Percentiles rank a stretch among this genome's conserved stretches.
These are phyloP conservation scores for Thalpophila matura DNA, from an alignment of 2,888 invertebrate genomes.

Conservation along the genomic window DNA sequence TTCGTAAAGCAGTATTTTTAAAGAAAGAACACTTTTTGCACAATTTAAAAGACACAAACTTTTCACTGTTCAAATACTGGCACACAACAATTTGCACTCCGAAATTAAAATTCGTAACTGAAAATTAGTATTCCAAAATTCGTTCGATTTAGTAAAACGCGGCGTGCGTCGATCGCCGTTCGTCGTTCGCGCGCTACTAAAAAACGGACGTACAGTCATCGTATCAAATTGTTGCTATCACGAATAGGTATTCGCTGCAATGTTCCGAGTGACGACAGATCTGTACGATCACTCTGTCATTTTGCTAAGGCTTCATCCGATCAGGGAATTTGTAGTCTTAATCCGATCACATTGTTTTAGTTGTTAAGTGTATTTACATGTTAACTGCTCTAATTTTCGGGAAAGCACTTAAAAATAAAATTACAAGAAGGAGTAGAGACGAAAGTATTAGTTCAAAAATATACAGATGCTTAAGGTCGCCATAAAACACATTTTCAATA, in stretches of 20 bases:
- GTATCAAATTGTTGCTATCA: conserved; percentile 75
- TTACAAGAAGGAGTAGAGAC: background rate
- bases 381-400: background rate
- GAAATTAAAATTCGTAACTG: conserved; percentile 65
- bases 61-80: conserved; percentile 63
- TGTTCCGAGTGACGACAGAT: conserved; percentile 62
- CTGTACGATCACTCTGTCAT: conserved; percentile 41
- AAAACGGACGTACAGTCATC: conserved; percentile 75
- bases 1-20: conserved; percentile 26
- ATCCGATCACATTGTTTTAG: conserved; percentile 30
- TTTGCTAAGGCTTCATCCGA: conserved; percentile 63
- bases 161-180: conserved; percentile 80
- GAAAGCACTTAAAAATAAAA: conserved; percentile 3
- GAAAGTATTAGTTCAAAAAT: too few relatives aligned
- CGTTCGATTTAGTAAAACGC: conserved; percentile 72
- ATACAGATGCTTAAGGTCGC: background rate
- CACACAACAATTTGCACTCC: conserved; percentile 69
- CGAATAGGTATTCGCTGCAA: conserved; percentile 64
- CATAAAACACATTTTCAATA: background rate
- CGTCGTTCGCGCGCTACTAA: conserved; percentile 84
- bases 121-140: conserved; percentile 72
- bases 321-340: conserved; percentile 47
- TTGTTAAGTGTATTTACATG: conserved; percentile 17
- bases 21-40: conserved; percentile 23
- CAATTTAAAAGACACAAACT: conserved; percentile 61